Evolutionary conservation across 2,113 vertebrate genomes (phyloP).

Genomic region (Pedionomus torquatus): DNA sequence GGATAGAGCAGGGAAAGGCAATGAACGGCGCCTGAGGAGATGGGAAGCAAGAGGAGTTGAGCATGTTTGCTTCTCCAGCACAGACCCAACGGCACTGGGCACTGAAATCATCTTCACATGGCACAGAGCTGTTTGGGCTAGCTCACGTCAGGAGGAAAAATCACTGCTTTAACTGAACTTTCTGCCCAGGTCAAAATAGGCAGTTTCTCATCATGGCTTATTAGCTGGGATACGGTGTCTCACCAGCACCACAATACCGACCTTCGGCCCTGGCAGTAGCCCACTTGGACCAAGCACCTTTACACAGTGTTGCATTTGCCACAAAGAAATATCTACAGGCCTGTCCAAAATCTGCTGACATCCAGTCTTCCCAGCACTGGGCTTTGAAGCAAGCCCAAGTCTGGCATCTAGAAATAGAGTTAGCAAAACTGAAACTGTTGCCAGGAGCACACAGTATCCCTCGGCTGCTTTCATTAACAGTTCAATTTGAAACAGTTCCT

Average conservation of each 20-base stretch:
- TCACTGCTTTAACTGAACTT: background rate
- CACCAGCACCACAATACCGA: background rate
- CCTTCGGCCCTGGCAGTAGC: background rate
- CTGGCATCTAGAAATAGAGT: background rate
- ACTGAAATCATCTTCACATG: background rate
- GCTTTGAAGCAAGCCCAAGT: background rate
- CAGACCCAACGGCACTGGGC: background rate
- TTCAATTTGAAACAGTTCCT: background rate
- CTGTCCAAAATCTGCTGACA: background rate
- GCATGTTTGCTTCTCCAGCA: rapidly evolving
- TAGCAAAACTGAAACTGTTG: background rate
- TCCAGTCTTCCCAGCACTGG: background rate
- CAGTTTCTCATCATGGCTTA: background rate
- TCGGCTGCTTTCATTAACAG: background rate
- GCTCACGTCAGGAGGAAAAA: background rate
- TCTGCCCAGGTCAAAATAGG: background rate
- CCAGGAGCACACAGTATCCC: background rate
- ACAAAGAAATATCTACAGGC: background rate
- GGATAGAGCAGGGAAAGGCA: background rate
- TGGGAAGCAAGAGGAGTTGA: background rate
- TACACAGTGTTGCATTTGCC: rapidly evolving
- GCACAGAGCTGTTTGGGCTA: background rate
- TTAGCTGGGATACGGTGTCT: rapidly evolving
- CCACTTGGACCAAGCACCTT: background rate
- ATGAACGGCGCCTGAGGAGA: rapidly evolving